Evolutionary conservation across 2,113 vertebrate genomes (phyloP).

Genomic region (Chaetodon auriga): DNA sequence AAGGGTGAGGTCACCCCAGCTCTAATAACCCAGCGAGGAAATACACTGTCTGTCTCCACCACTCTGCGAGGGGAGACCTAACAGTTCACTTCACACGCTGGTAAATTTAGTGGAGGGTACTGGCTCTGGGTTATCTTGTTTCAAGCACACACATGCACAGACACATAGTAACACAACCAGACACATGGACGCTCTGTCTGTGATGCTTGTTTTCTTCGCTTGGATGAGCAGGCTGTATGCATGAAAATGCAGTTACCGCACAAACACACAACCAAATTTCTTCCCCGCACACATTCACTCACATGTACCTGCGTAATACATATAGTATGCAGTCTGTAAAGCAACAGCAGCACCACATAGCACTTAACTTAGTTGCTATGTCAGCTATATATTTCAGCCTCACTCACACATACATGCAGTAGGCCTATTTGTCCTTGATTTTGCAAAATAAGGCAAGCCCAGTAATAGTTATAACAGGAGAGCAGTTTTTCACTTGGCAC

Average conservation of each 20-base stretch:
- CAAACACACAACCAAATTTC: neutral
- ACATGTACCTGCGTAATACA: conserved; percentile 13
- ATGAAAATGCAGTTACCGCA: conserved; percentile 41
- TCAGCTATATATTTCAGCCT: conserved; percentile 36
- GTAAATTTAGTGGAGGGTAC: conserved; percentile 84
- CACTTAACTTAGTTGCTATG: conserved; percentile 27
- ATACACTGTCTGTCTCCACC: conserved; percentile 78
- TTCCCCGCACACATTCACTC: neutral
- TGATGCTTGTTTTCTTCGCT: conserved; percentile 58
- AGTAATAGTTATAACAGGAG: conserved; percentile 27
- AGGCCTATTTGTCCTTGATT: conserved; percentile 17
- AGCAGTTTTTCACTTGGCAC: conserved; percentile 26
- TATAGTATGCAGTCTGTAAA: conserved; percentile 44
- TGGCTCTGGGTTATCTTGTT: conserved; percentile 76
- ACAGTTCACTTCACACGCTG: conserved; percentile 78
- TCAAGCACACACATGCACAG: conserved; percentile 57
- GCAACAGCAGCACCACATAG: conserved; percentile 39
- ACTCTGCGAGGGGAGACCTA: conserved; percentile 72
- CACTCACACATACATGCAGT: neutral
- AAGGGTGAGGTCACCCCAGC: conserved; percentile 80
- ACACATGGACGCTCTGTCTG: conserved; percentile 52
- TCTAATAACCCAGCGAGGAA: conserved; percentile 82
- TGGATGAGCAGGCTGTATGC: conserved; percentile 37
- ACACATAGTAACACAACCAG: conserved; percentile 53
- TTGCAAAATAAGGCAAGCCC: conserved; percentile 20